Base-by-base conservation (phyloP, 2,888 invertebrate species). In the Meteorus colon region DNA sequence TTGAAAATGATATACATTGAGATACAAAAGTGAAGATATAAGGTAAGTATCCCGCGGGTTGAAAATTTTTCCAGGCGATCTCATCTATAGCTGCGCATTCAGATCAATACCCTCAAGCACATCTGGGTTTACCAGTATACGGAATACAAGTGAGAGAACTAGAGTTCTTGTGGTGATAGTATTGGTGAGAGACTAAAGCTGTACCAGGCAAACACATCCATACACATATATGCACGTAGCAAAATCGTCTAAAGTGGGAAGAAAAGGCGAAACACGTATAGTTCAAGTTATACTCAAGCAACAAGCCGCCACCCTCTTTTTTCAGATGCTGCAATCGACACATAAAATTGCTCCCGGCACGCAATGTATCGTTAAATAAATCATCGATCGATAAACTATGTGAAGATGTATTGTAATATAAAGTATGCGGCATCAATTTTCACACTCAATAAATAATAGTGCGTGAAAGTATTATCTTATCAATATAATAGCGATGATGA, bases 41-140 rank as follows among this genome's bases (percentile, higher is more conserved):
- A 81, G 82, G 82, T 84, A 83, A 83, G 82, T 84, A 84, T 85
- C 80, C 82, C 80, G 83, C 85, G 84, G 82, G 82, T 84, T 55
- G 41, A 70, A 85, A 84, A 84, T 85, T 87, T 88, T 87, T 86
- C 85, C 85, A 84, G 85, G 83, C 85, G 87, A 88, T 88, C 86
- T 87, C 84, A 84, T 86, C 83, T 84, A 3, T 62, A 41, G 71
- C 72, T 51, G 83, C 84, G 84, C 86, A 86, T 86, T 87, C 84
- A 86, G 88, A 88, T 88, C 88, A 88, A 88, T 88, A 88, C 87
- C 84, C 84, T 45, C 75, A 41, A 75, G 84, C 83, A 55, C 85
- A 87, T 87, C 87, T 86, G 86, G 87, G 86, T 87, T 82, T 70
- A 55, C 63, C 12, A 41, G 41, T 51, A 48, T 48, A 48, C 37